A percentile compares a stretch with the other conserved stretches of the same genome.
phyloP scores from a whole-genome alignment of 1,140 invertebrate genomes.

The Micrasema longulum region DNA sequence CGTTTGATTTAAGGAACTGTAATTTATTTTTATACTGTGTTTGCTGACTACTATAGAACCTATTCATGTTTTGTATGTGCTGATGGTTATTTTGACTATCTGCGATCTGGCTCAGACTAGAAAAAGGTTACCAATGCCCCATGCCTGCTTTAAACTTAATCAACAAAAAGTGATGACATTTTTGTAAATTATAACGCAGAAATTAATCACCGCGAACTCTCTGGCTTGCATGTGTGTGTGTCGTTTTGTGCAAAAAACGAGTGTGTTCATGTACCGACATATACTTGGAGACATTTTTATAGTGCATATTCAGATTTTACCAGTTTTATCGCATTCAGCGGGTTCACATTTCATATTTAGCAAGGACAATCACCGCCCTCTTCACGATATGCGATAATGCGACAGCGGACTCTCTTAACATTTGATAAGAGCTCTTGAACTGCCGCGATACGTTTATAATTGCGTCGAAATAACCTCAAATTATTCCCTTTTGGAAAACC shows the following conservation, averaged over 20 bases:
- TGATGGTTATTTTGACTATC: too few relatives aligned
- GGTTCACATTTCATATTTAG: slow-evolving; percentile 1
- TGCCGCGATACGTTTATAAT: not conserved
- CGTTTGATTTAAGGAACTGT: too few relatives aligned
- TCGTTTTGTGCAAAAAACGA: not conserved
- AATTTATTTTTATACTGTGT: too few relatives aligned
- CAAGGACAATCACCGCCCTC: slow-evolving; percentile 3
- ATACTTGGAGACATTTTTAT: not conserved
- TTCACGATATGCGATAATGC: not conserved
- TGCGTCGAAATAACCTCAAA: slow-evolving; percentile 9
- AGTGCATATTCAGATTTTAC: not conserved
- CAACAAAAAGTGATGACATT: too few relatives aligned
- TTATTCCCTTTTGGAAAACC: slow-evolving; percentile 1
- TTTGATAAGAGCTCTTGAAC: not conserved
- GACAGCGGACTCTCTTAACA: not conserved
- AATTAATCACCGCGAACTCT: too few relatives aligned
- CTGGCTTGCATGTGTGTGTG: too few relatives aligned
- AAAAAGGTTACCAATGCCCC: too few relatives aligned
- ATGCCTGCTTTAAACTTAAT: too few relatives aligned
- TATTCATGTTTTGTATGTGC: too few relatives aligned
- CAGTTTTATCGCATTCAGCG: slow-evolving; percentile 14
- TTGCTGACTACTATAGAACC: too few relatives aligned
- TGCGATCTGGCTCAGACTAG: too few relatives aligned
- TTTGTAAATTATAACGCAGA: too few relatives aligned
- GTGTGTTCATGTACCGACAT: not conserved